Conservation (phyloP, 2,113 vertebrate species). For the Gadus chalcogrammus region DNA sequence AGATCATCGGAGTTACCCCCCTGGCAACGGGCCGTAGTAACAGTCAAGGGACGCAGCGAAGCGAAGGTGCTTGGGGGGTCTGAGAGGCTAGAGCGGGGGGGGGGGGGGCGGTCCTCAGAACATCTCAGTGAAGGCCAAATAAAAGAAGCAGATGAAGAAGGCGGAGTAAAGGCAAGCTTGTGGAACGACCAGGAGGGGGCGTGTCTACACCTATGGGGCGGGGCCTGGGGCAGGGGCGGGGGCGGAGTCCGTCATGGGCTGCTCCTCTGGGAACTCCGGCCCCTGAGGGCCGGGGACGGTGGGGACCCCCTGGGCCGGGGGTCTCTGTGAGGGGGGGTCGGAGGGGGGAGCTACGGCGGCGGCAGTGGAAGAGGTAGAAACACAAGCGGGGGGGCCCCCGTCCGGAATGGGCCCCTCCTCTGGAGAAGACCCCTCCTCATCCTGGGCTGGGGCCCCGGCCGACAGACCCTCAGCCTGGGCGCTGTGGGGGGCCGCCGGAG, state of each 20-base stretch:
- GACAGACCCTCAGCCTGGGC: no score
- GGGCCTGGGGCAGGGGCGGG: conserved; percentile 48
- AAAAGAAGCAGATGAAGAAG: conserved; percentile 39
- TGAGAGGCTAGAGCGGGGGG: conserved; percentile 47
- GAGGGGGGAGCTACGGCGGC: conserved; percentile 16
- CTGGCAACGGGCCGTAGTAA: conserved; percentile 50
- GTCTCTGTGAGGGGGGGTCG: conserved; percentile 33
- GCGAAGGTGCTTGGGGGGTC: conserved; percentile 56
- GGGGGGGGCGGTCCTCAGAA: conserved; percentile 32
- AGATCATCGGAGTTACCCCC: conserved; percentile 42
- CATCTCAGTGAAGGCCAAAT: conserved; percentile 47
- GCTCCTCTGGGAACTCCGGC: conserved; percentile 48
- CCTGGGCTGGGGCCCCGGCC: background rate
- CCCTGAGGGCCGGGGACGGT: conserved; percentile 50
- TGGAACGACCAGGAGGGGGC: background rate
- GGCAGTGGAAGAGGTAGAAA: conserved; percentile 53
- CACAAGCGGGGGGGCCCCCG: conserved; percentile 33
- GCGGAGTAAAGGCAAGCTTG: conserved; percentile 16
- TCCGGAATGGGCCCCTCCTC: background rate
- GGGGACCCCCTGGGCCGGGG: conserved; percentile 23
- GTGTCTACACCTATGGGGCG: background rate
- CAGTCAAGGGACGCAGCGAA: conserved; percentile 53
- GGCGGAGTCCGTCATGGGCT: conserved; percentile 41
- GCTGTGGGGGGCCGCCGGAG: no score
- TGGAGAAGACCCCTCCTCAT: conserved; percentile 7